A percentile compares a stretch with the other conserved stretches of the same genome.
Evolutionary conservation across 1,140 invertebrate species (phyloP).

Genomic region (Tetraneura akinire): DNA sequence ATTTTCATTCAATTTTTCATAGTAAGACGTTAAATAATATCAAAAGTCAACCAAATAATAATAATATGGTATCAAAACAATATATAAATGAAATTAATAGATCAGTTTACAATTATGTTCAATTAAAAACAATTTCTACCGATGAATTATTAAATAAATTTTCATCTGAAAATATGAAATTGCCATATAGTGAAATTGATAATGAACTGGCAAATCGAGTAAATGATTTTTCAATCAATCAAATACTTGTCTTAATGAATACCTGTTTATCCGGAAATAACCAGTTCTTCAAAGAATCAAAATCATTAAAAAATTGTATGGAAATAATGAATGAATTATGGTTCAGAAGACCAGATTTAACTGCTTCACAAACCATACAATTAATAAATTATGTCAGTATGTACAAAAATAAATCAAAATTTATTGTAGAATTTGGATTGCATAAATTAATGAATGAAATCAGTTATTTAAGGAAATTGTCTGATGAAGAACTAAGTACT

Average conservation of each 20-base stretch:
- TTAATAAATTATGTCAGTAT: conserved; percentile 44
- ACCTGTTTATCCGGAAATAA: conserved; percentile 18
- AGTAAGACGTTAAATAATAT: conserved; percentile 27
- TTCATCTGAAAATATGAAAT: background rate
- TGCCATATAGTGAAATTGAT: background rate
- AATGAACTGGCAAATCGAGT: conserved; percentile 20
- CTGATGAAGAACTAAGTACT: conserved; percentile 44
- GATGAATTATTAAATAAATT: conserved; percentile 34
- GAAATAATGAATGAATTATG: conserved; percentile 30
- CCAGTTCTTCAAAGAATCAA: background rate
- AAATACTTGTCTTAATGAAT: conserved; percentile 35
- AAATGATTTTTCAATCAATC: conserved; percentile 8
- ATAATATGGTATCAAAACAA: conserved; percentile 21
- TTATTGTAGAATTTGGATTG: conserved; percentile 4
- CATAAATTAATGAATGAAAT: conserved; percentile 40
- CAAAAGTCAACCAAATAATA: conserved; percentile 16
- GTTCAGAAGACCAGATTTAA: conserved; percentile 43
- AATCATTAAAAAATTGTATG: conserved; percentile 31
- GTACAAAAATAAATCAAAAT: conserved; percentile 22
- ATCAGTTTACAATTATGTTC: background rate
- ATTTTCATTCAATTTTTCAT: conserved; percentile 6
- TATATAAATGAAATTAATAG: background rate
- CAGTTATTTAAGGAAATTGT: conserved; percentile 24
- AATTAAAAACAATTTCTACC: conserved; percentile 1
- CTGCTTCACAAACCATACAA: conserved; percentile 27